phyloP scores from a whole-genome alignment of 2,888 invertebrate genomes.

The Eudasyphora cyanicolor region DNA sequence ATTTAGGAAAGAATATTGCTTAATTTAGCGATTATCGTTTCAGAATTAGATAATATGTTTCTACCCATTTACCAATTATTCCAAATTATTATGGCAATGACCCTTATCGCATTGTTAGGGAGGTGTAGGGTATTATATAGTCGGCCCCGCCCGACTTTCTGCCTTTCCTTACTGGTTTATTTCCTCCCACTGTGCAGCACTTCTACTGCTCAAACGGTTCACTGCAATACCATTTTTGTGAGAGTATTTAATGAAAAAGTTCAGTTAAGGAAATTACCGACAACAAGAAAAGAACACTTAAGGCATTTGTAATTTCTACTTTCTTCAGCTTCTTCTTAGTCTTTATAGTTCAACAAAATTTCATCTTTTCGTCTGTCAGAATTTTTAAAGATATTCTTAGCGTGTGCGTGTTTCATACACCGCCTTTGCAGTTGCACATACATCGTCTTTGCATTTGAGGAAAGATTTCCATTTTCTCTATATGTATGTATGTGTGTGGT shows the following conservation, averaged over 20 bases:
- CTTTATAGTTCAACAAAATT: not conserved
- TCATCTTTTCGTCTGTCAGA: not conserved
- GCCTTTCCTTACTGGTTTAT: too few species aligned
- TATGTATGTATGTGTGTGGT: not conserved
- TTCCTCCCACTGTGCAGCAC: too few species aligned
- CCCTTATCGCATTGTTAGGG: too few species aligned
- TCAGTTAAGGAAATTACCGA: slow-evolving; percentile 18
- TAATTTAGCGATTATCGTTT: too few species aligned
- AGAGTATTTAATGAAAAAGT: slow-evolving; percentile 8
- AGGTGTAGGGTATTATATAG: too few species aligned
- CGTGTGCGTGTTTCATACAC: not conserved
- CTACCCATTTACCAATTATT: too few species aligned
- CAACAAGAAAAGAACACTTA: slow-evolving; percentile 10
- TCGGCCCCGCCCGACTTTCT: too few species aligned
- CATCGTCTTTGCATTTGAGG: not conserved
- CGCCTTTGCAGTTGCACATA: not conserved
- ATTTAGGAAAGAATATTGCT: too few species aligned
- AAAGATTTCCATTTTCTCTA: slow-evolving; percentile 20
- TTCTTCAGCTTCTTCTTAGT: not conserved
- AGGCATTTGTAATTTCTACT: slow-evolving; percentile 15
- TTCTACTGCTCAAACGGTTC: not conserved
- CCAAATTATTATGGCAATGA: too few species aligned
- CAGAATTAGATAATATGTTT: too few species aligned
- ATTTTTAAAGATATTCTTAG: not conserved
- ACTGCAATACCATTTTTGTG: not conserved